phyloP scores from a whole-genome alignment of 2,113 vertebrate species.

The Xiphias gladius region DNA sequence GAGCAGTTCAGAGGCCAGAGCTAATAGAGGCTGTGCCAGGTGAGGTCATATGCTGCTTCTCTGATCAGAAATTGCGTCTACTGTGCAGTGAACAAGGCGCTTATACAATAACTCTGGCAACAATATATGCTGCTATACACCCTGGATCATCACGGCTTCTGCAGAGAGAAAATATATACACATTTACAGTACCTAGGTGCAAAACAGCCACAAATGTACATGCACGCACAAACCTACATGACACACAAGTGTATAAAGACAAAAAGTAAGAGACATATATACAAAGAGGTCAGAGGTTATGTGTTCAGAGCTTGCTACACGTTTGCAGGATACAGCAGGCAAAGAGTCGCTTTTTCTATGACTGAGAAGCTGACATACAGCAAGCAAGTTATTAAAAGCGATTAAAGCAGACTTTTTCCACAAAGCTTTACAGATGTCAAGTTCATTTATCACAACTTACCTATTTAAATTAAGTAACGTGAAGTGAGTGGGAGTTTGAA shows the following conservation, averaged over 20 bases:
- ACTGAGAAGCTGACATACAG: conserved; percentile 9
- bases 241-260: not conserved
- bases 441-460: not conserved
- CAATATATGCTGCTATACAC: conserved; percentile 4
- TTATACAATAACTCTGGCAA: conserved; percentile 14
- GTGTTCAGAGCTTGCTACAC: conserved; percentile 13
- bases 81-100: not conserved
- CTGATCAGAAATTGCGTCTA: not conserved
- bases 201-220: conserved; percentile 19
- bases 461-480: not conserved
- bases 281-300: conserved; percentile 30
- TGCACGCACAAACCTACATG: not conserved
- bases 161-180: not conserved
- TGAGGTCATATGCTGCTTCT: conserved; percentile 1
- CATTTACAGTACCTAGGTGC: not conserved
- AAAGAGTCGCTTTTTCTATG: conserved; percentile 12
- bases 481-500: not conserved
- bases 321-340: conserved; percentile 19
- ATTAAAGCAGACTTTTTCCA: conserved; percentile 1
- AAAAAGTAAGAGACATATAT: not conserved
- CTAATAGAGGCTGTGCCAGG: not conserved
- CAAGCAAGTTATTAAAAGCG: not conserved
- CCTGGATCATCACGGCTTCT: not conserved
- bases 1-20: conserved; percentile 18
- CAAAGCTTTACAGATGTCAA: conserved; percentile 17